Conservation (phyloP, 2,797 vertebrate species). For the Steatocranus sp. region DNA sequence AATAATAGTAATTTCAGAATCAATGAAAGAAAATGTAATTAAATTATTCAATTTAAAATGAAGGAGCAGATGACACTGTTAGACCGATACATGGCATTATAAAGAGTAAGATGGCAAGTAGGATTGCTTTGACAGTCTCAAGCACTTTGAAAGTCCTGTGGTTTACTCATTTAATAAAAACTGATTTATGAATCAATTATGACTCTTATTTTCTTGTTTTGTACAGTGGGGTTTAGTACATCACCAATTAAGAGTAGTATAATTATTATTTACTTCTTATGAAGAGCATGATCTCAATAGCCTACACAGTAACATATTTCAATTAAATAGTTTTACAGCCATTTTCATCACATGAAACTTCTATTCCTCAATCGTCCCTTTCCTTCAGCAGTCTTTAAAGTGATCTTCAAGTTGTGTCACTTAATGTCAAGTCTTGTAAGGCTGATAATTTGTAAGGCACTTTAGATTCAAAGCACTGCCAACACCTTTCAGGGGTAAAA, state of each 20-base stretch:
- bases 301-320: neutral
- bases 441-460: constrained; percentile 43
- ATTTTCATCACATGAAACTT: constrained; percentile 14
- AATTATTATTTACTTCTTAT: constrained; percentile 24
- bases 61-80: neutral
- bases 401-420: constrained; percentile 35
- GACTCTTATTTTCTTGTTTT: neutral
- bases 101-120: constrained; percentile 13
- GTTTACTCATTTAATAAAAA: neutral
- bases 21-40: neutral
- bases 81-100: constrained; percentile 1
- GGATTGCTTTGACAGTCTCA: constrained; percentile 32
- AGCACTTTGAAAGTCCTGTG: neutral
- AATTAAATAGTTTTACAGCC: constrained; percentile 23
- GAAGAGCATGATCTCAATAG: constrained; percentile 10
- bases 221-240: constrained; percentile 22
- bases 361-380: constrained; percentile 2
- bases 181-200: constrained; percentile 14
- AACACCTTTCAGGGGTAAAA: constrained; percentile 48
- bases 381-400: constrained; percentile 9
- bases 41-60: neutral
- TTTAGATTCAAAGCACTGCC: constrained; percentile 56
- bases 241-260: constrained; percentile 5
- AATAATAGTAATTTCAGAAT: neutral
- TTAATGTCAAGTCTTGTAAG: constrained; percentile 42